Base-by-base conservation (phyloP, 2,113 vertebrate species). In the Sciurus niger region DNA sequence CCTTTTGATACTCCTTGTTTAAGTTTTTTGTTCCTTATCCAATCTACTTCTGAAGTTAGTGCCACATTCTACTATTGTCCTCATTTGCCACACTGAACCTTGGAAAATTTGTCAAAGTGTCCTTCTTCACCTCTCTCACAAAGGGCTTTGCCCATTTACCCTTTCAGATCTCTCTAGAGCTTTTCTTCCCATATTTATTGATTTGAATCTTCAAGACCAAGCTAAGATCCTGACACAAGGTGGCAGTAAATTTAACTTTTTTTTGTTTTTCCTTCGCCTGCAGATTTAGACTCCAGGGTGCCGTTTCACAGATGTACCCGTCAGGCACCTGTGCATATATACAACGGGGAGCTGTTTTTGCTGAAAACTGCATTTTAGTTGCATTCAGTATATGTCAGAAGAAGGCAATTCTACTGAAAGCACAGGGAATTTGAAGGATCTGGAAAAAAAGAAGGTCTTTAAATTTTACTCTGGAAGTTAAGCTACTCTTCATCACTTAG, bases 311-410 rank as follows among this genome's bases (percentile, higher is more conserved):
- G 18, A 70, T 0, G 0, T 63, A 95, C 20, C 78, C 94, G 30
- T 68, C 76, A 43, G 96, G 90, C 30, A 96, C 84, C 53, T 98
- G 97, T 55, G 97, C 82, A 0, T 98, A 97, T 28, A 20, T 97
- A 22, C 96, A 97, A 16, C 34, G 46, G 18, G 77, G 97, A n/a
- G 0, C 0, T 9, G 48, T 96, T 48, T 97, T 96, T 78, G 96
- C 87, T 16, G 97, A 98, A 14, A 95, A 94, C 40, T 98, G 97
- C 67, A 85, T 94, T 83, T 85, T 98, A 58, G 28, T 0, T 68
- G 96, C 97, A 17, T 95, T 78, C 77, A 88, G 84, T 51, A 83
- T 97, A 55, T 98, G 97, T 51, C 96, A 98, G 90, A 98, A 86
- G 97, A 80, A 51, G 37, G 96, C 94, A 0, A 63, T 68, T n/a